phyloP scores from a whole-genome alignment of 1,140 invertebrate genomes.

The Adoxophyes honmai region DNA sequence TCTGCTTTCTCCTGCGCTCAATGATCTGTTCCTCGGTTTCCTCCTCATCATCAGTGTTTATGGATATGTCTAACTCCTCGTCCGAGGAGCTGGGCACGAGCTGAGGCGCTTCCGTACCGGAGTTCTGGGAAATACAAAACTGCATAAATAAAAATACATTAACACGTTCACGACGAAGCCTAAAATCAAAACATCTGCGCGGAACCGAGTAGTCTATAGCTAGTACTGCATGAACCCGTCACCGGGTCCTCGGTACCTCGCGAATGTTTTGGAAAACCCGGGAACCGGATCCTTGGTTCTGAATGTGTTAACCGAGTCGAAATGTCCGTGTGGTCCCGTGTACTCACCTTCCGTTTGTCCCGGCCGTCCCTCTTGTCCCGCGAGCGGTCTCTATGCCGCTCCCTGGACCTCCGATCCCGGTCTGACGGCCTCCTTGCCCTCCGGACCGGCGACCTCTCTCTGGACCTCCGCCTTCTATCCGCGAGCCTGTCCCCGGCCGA shows the following conservation, averaged over 20 bases:
- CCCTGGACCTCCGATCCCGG: constrained; percentile 52
- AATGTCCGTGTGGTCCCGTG: too few relatives aligned
- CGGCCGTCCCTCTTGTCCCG: constrained; percentile 42
- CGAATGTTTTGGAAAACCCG: too few relatives aligned
- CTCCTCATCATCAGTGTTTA: constrained; percentile 92
- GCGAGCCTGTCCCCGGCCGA: constrained; percentile 26
- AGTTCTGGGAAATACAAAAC: constrained; percentile 89
- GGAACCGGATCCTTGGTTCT: too few relatives aligned
- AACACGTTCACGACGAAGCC: too few relatives aligned
- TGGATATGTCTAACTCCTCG: constrained; percentile 82
- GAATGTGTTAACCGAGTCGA: too few relatives aligned
- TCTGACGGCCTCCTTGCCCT: constrained; percentile 19
- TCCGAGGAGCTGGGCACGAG: constrained; percentile 76
- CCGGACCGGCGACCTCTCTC: constrained; percentile 30
- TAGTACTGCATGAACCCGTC: too few relatives aligned
- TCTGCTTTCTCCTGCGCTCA: constrained; percentile 90
- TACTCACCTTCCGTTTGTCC: constrained; percentile 39
- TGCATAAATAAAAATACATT: too few relatives aligned
- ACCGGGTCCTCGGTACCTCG: too few relatives aligned
- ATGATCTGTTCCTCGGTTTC: constrained; percentile 97
- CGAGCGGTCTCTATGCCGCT: constrained; percentile 41
- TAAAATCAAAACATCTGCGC: too few relatives aligned
- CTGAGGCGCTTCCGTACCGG: constrained; percentile 87
- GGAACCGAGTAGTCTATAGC: too few relatives aligned
- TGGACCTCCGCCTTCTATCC: constrained; percentile 45